Percentiles rank a stretch among this genome's conserved stretches.
Conservation (phyloP, 35 echinoderm and acorn worm species). For the Patiria miniata region DNA sequence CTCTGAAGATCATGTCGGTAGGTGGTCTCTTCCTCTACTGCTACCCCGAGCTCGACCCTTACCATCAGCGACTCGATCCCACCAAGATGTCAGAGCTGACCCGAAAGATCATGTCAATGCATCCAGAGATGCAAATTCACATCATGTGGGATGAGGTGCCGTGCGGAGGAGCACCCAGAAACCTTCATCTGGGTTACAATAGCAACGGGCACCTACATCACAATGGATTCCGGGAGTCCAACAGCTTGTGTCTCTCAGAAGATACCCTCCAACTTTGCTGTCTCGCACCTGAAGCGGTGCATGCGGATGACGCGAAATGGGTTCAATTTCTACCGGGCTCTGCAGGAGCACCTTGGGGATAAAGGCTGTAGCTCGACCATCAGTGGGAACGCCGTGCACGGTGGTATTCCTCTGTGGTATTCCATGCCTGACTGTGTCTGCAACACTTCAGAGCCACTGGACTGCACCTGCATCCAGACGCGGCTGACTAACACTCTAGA, state of each 20-base stretch:
- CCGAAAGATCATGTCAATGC: background rate
- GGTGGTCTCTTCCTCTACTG: slow-evolving; percentile 28
- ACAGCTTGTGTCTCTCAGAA: background rate
- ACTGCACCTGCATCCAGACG: background rate
- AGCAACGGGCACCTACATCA: slow-evolving; percentile 53
- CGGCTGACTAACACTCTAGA: slow-evolving; percentile 1
- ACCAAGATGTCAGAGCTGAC: slow-evolving; percentile 27
- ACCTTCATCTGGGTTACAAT: slow-evolving; percentile 59
- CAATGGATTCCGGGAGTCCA: background rate
- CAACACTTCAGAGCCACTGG: background rate
- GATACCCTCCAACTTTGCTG: background rate
- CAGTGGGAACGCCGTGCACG: slow-evolving; percentile 55
- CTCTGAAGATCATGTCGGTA: slow-evolving; percentile 57
- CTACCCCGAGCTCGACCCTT: slow-evolving; percentile 16
- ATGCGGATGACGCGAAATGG: slow-evolving; percentile 71
- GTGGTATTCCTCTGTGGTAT: slow-evolving; percentile 61
- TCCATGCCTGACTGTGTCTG: slow-evolving; percentile 41
- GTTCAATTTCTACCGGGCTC: slow-evolving; percentile 52
- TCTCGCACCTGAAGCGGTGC: slow-evolving; percentile 39
- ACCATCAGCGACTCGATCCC: background rate
- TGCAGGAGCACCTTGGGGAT: slow-evolving; percentile 52
- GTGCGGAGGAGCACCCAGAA: slow-evolving; percentile 1
- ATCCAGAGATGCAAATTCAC: slow-evolving; percentile 28
- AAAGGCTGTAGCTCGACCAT: slow-evolving; percentile 26
- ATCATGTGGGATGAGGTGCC: slow-evolving; percentile 68